Base-by-base conservation (phyloP, 2,888 invertebrate species). In the Archaeoteleia sp. region DNA sequence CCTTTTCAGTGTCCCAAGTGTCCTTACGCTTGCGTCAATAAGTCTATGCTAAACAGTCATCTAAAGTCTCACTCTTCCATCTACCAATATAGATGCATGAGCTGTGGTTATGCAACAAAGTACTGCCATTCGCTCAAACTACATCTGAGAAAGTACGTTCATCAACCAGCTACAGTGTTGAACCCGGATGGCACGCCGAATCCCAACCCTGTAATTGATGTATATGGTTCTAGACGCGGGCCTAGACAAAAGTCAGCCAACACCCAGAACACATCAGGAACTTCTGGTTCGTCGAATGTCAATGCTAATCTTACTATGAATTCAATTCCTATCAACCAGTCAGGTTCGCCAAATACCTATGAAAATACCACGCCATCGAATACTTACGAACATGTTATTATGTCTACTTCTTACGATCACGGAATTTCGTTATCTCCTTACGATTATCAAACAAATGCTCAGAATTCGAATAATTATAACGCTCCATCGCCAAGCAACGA, bases 21-120 rank as follows among this genome's bases (percentile, higher is more conserved):
- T 84, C 88, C 90, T 10, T 96, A 96, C 80, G 90, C 92, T 0
- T 98, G 97, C 82, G 97, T 97, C n/a, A 98, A 97, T 87, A 97
- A 97, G 84, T 98, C 98, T 0, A 99, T 99, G 99, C 88, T 99
- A 53, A 98, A 97, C 86, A 97, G 97, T 0, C 99, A 99, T 83
- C 90, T 97, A 81, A 99, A 99, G 83, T 96, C 96, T 0, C 99
- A 99, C 86, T 94, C 94, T 0, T 93, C 92, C 72, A 88, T 97
- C 0, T 97, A 97, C 80, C 96, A 96, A 81, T 98, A 96, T 85
- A 90, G 95, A 27, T 99, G 99, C 83, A 88, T 92, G 0, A 93
- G 97, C 82, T 99, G 99, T 85, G 92, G 92, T 54, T 99, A 98
- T 83, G 96, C 95, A 4, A 97, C 98, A 13, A 99, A 99, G 83